phyloP scores from a whole-genome alignment of 1,140 invertebrate species.

The Phymastichus coffea region DNA sequence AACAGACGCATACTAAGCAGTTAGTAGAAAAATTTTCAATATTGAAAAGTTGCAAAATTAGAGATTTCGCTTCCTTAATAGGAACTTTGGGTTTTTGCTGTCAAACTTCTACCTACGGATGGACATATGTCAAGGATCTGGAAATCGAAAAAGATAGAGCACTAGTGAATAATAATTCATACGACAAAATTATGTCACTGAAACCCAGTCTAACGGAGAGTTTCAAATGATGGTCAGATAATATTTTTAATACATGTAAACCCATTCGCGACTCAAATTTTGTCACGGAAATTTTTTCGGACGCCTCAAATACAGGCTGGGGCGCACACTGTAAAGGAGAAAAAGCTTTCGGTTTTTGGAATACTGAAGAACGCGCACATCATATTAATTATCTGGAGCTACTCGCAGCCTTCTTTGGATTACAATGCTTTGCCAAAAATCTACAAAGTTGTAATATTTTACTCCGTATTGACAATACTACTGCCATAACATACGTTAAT shows the following conservation, averaged over 20 bases:
- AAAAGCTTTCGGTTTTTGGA: constrained; percentile 24
- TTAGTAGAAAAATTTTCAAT: constrained; percentile 17
- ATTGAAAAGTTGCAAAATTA: constrained; percentile 27
- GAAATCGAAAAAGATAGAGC: constrained; percentile 31
- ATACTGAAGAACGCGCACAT: constrained; percentile 1
- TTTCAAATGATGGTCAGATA: constrained; percentile 36
- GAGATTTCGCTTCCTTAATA: constrained; percentile 31
- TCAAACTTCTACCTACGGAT: constrained; percentile 32
- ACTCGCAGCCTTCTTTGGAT: constrained; percentile 22
- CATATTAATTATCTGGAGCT: constrained; percentile 32
- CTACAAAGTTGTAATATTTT: constrained; percentile 35
- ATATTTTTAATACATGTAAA: constrained; percentile 27
- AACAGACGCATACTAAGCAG: constrained; percentile 16
- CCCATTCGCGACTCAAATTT: constrained; percentile 19
- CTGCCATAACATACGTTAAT: constrained; percentile 31
- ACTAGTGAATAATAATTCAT: constrained; percentile 17
- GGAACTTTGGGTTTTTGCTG: constrained; percentile 31
- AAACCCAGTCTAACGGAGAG: no score
- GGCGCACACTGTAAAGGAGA: constrained; percentile 14
- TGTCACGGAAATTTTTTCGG: constrained; percentile 27
- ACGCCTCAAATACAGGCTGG: constrained; percentile 27
- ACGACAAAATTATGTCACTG: constrained; percentile 18
- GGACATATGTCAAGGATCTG: constrained; percentile 32
- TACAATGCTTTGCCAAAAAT: constrained; percentile 27
- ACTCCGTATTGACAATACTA: constrained; percentile 32